phyloP scores from a whole-genome alignment of 2,888 invertebrate species.

The Drosophila greeni region DNA sequence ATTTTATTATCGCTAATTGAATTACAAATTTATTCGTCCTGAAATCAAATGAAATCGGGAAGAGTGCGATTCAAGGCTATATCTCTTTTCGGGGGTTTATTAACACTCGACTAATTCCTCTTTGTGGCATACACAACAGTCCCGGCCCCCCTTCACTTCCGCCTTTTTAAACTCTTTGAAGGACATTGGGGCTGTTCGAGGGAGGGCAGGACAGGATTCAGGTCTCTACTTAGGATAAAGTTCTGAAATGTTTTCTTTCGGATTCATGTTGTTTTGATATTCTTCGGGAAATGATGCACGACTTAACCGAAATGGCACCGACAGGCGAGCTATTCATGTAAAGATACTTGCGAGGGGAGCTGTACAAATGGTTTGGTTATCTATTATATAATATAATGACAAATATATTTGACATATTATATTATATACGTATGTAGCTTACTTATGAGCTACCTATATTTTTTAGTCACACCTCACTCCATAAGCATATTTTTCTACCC shows the following conservation, averaged over 20 bases:
- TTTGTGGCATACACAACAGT: conserved; percentile 20
- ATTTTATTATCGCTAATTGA: conserved; percentile 68
- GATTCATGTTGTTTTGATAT: conserved; percentile 9
- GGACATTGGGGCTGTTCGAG: neutral
- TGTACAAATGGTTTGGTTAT: neutral
- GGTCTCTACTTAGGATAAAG: conserved; percentile 5
- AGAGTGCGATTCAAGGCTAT: conserved; percentile 3
- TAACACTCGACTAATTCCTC: conserved; percentile 60
- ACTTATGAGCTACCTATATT: too few species aligned
- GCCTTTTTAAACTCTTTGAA: conserved; percentile 10
- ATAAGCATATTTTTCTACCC: too few species aligned
- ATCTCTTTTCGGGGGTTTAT: conserved; percentile 43
- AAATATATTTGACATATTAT: too few species aligned
- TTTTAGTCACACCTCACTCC: neutral
- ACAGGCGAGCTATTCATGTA: neutral
- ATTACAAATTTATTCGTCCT: conserved; percentile 7
- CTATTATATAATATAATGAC: too few species aligned
- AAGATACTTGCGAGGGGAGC: conserved; percentile 3
- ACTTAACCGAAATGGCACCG: conserved; percentile 6
- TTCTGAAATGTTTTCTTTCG: conserved; percentile 2
- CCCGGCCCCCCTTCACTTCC: neutral
- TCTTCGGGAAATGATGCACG: conserved; percentile 1
- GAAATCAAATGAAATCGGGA: conserved; percentile 10
- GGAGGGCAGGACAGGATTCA: neutral
- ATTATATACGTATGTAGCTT: too few species aligned